Evolutionary conservation across 2,113 vertebrate genomes (phyloP), one percentile per base, ranked within the genome.

Genomic region (Eonycteris spelaea): DNA sequence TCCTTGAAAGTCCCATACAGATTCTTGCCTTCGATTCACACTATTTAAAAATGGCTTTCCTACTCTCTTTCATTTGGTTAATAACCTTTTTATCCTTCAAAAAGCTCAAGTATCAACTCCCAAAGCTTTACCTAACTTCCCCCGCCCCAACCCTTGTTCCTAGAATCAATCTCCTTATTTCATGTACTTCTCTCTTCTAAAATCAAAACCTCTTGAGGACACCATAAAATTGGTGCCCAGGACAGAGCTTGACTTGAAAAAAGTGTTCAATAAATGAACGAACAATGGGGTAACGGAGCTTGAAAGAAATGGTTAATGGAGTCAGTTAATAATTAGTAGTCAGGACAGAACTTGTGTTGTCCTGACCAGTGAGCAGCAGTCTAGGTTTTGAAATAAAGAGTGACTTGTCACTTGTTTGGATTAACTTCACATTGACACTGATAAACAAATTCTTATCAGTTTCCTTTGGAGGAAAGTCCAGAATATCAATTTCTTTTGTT

Each of bases 1-100:
- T 89, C 59, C 22, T 35, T 67, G 55, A 57, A 71, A 88, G 33
- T 13, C 35, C 40, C 28, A 75, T 65, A 71, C 0, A 40, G 51
- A 51, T 83, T 75, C 80, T 92, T 85, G 57, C n/a, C 80, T 89
- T 93, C 94, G 18, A 16, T 86, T 80, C 80, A 68, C 35, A 61
- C 28, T 87, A 38, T 21, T 7, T 78, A 19, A 59, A 45, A 83
- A 89, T 79, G 55, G 33, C 22, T 70, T 93, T 15, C 55, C 14
- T 24, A 83, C 40, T 38, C 33, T 43, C 68, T 33, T 12, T 80
- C 26, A 48, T 71, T 79, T 77, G 73, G 45, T 68, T 40, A 28
- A 33, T 82, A 70, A 55, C 4, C 15, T 84, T 86, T 91, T 91
- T 10, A 53, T 94, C 30, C 22, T 74, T 40, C 67, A 93, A 35